These are phyloP conservation scores for Sylvia atricapilla DNA, from an alignment of 2,113 vertebrate genomes.

Conservation along the genomic window DNA sequence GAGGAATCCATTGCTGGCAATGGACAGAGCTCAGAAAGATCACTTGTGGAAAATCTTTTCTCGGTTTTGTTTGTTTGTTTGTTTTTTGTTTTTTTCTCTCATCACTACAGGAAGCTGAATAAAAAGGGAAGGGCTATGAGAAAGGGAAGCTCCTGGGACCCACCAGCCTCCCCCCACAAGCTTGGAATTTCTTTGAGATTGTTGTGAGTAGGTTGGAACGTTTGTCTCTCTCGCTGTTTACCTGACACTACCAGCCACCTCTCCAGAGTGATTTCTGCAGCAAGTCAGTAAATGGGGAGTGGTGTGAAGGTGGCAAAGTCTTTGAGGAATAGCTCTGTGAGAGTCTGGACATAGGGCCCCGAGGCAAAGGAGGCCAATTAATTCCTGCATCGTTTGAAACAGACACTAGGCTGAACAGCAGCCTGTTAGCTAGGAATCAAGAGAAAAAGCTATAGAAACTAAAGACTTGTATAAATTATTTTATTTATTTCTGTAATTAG, in stretches of 20 bases:
- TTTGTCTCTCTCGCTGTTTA: neutral
- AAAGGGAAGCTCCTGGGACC: constrained; percentile 31
- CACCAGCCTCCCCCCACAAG: neutral
- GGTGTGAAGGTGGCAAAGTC: neutral
- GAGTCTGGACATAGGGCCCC: neutral
- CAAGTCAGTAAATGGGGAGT: neutral
- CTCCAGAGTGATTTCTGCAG: constrained; percentile 20
- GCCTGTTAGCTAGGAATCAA: constrained; percentile 26
- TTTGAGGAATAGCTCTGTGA: neutral
- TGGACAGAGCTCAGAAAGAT: neutral
- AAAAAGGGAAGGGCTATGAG: constrained; percentile 41
- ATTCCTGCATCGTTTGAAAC: neutral
- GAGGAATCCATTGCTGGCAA: constrained; percentile 62
- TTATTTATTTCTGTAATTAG: constrained; percentile 86
- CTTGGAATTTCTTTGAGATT: neutral
- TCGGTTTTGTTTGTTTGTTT: neutral
- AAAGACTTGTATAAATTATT: constrained; percentile 79
- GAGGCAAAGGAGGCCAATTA: neutral
- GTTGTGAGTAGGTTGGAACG: neutral
- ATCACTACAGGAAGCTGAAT: constrained; percentile 25
- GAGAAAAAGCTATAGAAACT: constrained; percentile 55
- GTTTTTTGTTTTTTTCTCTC: neutral
- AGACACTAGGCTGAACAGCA: constrained; percentile 52
- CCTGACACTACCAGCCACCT: constrained; percentile 33
- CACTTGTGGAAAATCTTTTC: neutral